A percentile compares a stretch with the other conserved stretches of the same genome.
phyloP scores from a whole-genome alignment of 2,888 invertebrate species.

The Aporophyla lueneburgensis region DNA sequence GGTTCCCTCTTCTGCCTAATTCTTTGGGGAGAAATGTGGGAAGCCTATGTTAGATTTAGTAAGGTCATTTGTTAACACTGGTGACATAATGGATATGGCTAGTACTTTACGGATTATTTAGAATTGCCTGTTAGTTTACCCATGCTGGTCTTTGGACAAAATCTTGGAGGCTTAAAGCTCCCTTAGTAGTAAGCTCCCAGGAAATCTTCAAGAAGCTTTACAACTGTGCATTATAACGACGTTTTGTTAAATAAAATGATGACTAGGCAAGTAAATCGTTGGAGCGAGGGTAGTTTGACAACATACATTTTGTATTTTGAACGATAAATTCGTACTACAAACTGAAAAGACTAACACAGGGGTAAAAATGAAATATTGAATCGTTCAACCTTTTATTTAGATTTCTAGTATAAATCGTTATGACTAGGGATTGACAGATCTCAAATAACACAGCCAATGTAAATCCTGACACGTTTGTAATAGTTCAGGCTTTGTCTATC shows the following conservation, averaged over 20 bases:
- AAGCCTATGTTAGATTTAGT: too few species aligned
- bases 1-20: too few species aligned
- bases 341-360: constrained; percentile 27
- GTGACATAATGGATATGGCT: too few species aligned
- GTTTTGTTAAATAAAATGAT: neutral
- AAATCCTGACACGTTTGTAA: constrained; percentile 4
- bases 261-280: neutral
- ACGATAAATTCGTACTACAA: constrained; percentile 11
- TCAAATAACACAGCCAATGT: constrained; percentile 16
- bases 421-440: constrained; percentile 31
- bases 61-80: too few species aligned
- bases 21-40: too few species aligned
- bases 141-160: neutral
- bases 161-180: neutral
- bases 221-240: too few species aligned
- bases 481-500: neutral
- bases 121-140: neutral
- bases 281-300: neutral
- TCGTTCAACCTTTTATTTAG: constrained; percentile 27
- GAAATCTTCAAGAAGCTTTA: neutral
- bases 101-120: neutral
- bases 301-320: constrained; percentile 11
- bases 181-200: neutral
- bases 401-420: constrained; percentile 26
- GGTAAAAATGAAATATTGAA: constrained; percentile 43